Base-by-base conservation (phyloP, 2,113 vertebrate species). In the Sclerurus mexicanus region DNA sequence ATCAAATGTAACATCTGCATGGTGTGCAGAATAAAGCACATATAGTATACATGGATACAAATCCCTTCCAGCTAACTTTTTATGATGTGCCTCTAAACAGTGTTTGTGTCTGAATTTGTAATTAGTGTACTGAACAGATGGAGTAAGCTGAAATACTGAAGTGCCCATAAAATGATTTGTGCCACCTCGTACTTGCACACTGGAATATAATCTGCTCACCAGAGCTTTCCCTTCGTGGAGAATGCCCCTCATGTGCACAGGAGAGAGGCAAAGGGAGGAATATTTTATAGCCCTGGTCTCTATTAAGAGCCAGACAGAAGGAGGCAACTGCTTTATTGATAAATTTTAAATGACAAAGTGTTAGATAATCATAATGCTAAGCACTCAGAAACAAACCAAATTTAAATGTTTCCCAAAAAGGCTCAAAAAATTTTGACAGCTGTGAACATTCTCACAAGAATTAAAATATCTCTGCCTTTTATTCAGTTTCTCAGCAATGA, bases 31-130 rank as follows among this genome's bases (percentile, higher is more conserved):
- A 79, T 82, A 89, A 91, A 85, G 58, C 69, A 76, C n/a, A 69
- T 66, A 93, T 19, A 91, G 49, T 46, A 58, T 59, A 78, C 49
- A 79, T 3, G 7, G 84, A 73, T 63, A 87, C 50, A 80, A 93
- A 93, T 94, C 37, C 91, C 58, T 94, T 85, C 69, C 59, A 74
- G 50, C 42, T 93, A 74, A 90, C 87, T 85, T 95, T 89, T 96
- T 91, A 89, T 76, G 62, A 69, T 85, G 15, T 73, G 12, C 33
- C 47, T 90, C 52, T 88, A 55, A 90, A 83, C 14, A 55, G 18
- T 50, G 35, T 83, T 88, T 79, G 79, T 86, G 44, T 37, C 53
- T 91, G 72, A 83, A 77, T 85, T 91, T 91, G 50, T 77, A 91
- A 96, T 87, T 95, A 27, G 15, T 20, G 27, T 55, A 66, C 27